Percentiles rank a stretch among this genome's conserved stretches.
Evolutionary conservation across 2,113 vertebrate species (phyloP).

Genomic region (Equus przewalskii): DNA sequence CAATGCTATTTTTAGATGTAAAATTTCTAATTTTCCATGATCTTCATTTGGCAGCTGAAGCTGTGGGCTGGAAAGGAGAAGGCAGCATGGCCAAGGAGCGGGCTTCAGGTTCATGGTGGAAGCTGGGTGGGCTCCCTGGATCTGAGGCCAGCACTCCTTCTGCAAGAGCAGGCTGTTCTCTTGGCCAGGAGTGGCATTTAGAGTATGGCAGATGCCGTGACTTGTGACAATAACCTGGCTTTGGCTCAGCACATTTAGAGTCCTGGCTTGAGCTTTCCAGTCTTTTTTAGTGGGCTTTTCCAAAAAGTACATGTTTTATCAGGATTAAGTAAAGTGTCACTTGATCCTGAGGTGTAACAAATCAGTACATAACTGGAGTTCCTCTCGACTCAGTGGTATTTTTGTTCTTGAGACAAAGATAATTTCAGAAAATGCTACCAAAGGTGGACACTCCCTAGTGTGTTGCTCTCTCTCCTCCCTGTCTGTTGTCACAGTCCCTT

Average conservation of each 20-base stretch:
- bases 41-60: neutral
- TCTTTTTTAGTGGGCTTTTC: neutral
- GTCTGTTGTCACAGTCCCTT: rapidly evolving
- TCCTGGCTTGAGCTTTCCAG: neutral
- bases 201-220: rapidly evolving
- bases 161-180: rapidly evolving
- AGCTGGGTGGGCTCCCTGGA: neutral
- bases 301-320: neutral
- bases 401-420: neutral
- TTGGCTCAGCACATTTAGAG: neutral
- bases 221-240: neutral
- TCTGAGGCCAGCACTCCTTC: neutral
- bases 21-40: neutral
- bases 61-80: neutral
- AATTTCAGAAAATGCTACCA: neutral
- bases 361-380: neutral
- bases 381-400: neutral
- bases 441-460: neutral
- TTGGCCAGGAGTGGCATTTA: neutral
- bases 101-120: neutral
- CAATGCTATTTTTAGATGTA: neutral
- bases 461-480: neutral
- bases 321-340: neutral
- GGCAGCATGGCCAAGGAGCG: neutral
- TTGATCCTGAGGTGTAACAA: neutral